These are phyloP conservation scores for Cyclura pinguis DNA, from an alignment of 2,797 vertebrate genomes.

Conservation along the genomic window DNA sequence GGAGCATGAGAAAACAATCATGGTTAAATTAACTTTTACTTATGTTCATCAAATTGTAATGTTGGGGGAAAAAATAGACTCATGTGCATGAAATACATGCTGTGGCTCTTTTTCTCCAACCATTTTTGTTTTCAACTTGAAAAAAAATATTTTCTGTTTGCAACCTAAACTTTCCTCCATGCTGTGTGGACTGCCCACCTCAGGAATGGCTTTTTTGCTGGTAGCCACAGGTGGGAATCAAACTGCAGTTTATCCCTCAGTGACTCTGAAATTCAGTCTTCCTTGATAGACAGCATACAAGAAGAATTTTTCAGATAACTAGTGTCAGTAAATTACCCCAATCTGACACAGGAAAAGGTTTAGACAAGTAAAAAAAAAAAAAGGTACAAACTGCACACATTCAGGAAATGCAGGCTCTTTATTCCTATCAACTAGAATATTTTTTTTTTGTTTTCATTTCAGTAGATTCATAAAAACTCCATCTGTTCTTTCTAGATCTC, in stretches of 20 bases:
- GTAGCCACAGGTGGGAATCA: neutral
- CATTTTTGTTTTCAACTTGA: neutral
- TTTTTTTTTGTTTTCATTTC: neutral
- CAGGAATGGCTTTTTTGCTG: neutral
- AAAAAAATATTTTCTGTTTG: neutral
- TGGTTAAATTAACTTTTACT: neutral
- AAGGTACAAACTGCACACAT: neutral
- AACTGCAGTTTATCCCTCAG: neutral
- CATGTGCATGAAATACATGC: neutral
- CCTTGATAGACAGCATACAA: neutral
- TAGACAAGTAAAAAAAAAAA: neutral
- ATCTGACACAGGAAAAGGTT: conserved; percentile 10
- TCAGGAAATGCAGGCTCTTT: conserved; percentile 9
- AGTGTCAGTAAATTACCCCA: neutral
- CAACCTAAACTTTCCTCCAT: neutral
- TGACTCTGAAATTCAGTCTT: neutral
- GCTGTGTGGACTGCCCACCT: neutral
- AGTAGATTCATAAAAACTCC: conserved; percentile 17
- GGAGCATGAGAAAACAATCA: neutral
- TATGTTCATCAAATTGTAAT: neutral
- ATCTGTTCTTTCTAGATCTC: conserved; percentile 22
- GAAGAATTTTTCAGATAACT: neutral
- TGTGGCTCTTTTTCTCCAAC: neutral
- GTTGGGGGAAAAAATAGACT: neutral
- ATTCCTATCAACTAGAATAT: conserved; percentile 1